Percentiles rank a stretch among this genome's conserved stretches.
Conservation (phyloP, 2,888 invertebrate genomes). For the Mellilla xanthometata region DNA sequence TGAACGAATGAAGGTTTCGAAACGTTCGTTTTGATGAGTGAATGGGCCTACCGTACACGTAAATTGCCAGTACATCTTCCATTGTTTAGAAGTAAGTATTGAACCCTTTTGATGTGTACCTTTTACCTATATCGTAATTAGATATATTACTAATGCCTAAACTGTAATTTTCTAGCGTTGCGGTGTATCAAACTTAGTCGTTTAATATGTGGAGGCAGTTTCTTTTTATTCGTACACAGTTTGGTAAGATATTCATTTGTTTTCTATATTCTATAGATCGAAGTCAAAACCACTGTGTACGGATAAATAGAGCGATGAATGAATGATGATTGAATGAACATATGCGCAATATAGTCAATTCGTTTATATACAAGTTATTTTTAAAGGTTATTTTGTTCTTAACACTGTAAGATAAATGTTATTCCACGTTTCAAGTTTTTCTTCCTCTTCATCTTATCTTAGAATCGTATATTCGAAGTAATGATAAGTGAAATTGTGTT, state of each 20-base stretch:
- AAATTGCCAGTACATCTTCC: conserved; percentile 41
- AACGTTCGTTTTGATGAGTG: conserved; percentile 1
- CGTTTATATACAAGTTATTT: conserved; percentile 14
- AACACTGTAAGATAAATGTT: too few species aligned
- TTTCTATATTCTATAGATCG: too few species aligned
- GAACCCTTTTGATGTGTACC: conserved; percentile 44
- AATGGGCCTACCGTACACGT: conserved; percentile 24
- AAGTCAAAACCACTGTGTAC: too few species aligned
- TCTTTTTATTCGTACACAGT: too few species aligned
- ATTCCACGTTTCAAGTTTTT: too few species aligned
- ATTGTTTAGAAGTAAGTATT: conserved; percentile 39
- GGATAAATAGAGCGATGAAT: not conserved
- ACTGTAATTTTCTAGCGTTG: conserved; percentile 33
- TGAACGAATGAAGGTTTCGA: too few species aligned
- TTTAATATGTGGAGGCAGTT: not conserved
- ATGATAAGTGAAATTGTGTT: too few species aligned
- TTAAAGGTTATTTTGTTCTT: conserved; percentile 1
- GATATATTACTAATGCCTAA: conserved; percentile 38
- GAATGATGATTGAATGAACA: conserved; percentile 1
- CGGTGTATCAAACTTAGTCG: conserved; percentile 22
- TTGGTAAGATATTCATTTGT: too few species aligned
- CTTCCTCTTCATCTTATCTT: too few species aligned
- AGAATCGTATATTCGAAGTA: too few species aligned
- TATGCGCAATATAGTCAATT: conserved; percentile 9
- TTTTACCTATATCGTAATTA: conserved; percentile 37